Evolutionary conservation across 1,140 invertebrate species (phyloP), one percentile per base, ranked within the genome.

Genomic region (Ceratitis capitata): DNA sequence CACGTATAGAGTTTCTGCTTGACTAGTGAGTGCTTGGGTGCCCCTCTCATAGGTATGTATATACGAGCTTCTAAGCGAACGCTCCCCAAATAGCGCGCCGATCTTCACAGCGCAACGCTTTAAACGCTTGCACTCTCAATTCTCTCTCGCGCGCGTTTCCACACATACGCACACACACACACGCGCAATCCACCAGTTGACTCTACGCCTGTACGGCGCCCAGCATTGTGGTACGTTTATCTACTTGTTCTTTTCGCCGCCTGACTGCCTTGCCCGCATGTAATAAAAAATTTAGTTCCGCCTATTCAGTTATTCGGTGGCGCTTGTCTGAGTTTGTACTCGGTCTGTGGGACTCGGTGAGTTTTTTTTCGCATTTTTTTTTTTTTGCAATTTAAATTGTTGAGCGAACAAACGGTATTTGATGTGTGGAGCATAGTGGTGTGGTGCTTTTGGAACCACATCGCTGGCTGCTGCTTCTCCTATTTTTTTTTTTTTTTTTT

Each of bases 281-380:
- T 78, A 78, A n/a, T 78, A 45, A 42, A 78, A 78, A 23, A 78
- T 45, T 78, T 12, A 45, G 69, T 78, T 78, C 69, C 69, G 69
- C 69, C 69, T 78, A 78, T 78, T 78, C 69, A 78, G 69, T 78
- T 78, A 78, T 78, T 42, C 69, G 69, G 69, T 35, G 69, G 39
- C 69, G 69, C 69, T 78, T 78, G 69, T 78, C 69, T 78, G 69
- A 78, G 69, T 78, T 45, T 35, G 39, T 78, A 78, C 42, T 45
- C 42, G 39, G 23, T 23, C 26, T 78, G 39, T 26, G 26, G 5
- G 23, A 23, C 35, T 78, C 39, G 39, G 69, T 26, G 39, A 78
- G 45, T 45, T 47, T 64, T 26, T 26, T 23, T 23, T 14, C 58
- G 51, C 51, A 53, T 29, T n/a, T n/a, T n/a, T n/a, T n/a, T n/a